phyloP scores from a whole-genome alignment of 2,113 vertebrate genomes.

The Zonotrichia leucophrys region DNA sequence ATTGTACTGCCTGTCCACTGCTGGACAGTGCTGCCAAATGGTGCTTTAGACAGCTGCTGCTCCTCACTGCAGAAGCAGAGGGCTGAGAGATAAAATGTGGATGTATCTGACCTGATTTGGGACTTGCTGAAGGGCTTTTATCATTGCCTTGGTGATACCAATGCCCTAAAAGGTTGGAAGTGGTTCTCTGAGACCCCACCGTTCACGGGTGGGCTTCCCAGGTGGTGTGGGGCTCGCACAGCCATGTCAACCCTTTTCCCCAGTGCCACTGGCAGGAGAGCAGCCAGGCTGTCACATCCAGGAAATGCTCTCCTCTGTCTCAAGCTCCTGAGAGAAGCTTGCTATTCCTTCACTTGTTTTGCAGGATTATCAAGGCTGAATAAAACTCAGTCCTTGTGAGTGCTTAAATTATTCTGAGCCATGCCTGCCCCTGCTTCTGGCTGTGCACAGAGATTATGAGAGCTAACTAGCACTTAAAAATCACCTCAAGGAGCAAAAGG shows the following conservation, averaged over 20 bases:
- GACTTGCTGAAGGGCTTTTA: not conserved
- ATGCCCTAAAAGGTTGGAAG: not conserved
- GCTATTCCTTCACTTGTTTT: not conserved
- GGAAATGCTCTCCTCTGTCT: not conserved
- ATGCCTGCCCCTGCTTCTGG: not conserved
- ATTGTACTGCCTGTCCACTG: not conserved
- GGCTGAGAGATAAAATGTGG: not conserved
- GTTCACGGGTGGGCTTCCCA: not conserved
- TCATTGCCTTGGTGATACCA: not conserved
- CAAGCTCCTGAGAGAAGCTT: not conserved
- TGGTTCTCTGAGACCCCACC: not conserved
- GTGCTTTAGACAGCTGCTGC: not conserved
- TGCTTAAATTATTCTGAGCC: not conserved
- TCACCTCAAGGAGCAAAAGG: not conserved
- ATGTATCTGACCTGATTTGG: not conserved
- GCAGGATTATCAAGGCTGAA: not conserved
- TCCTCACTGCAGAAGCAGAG: not conserved
- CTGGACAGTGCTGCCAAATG: not conserved
- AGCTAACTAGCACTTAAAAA: not conserved
- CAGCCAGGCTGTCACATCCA: not conserved
- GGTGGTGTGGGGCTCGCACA: not conserved
- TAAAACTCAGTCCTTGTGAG: not conserved
- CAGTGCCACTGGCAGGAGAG: not conserved
- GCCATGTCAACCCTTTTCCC: fast-evolving
- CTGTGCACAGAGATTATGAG: not conserved